Percentiles rank a stretch among this genome's conserved stretches.
phyloP scores from a whole-genome alignment of 2,797 vertebrate genomes.

The Chromis chromis region DNA sequence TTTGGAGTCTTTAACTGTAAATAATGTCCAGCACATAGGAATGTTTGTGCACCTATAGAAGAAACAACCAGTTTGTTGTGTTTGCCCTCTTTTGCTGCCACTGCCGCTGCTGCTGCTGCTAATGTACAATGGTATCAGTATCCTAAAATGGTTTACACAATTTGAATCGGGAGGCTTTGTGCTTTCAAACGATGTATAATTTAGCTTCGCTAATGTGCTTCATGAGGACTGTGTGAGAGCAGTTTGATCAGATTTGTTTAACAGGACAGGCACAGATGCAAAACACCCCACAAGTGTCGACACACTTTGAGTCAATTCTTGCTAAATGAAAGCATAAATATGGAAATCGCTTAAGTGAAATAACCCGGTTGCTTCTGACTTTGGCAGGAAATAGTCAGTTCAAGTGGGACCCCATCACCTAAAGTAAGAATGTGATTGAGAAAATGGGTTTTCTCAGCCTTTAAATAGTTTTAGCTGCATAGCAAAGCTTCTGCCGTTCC shows the following conservation, averaged over 20 bases:
- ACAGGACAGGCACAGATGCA: neutral
- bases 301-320: neutral
- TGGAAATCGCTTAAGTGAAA: neutral
- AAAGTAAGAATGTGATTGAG: neutral
- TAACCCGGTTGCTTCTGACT: neutral
- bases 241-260: neutral
- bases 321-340: neutral
- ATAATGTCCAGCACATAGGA: neutral
- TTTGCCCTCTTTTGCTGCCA: neutral
- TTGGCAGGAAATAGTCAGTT: neutral
- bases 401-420: neutral
- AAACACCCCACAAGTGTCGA: no score
- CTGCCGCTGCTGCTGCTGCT: neutral
- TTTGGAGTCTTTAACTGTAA: neutral
- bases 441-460: neutral
- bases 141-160: neutral
- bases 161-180: neutral
- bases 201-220: neutral
- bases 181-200: neutral
- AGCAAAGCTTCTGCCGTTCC: neutral
- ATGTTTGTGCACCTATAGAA: neutral
- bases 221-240: no score
- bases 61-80: neutral
- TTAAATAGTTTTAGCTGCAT: constrained; percentile 4
- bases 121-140: neutral